Evolutionary conservation across 2,888 invertebrate genomes (phyloP), one percentile per base, ranked within the genome.

Genomic region (Trilocha varians): DNA sequence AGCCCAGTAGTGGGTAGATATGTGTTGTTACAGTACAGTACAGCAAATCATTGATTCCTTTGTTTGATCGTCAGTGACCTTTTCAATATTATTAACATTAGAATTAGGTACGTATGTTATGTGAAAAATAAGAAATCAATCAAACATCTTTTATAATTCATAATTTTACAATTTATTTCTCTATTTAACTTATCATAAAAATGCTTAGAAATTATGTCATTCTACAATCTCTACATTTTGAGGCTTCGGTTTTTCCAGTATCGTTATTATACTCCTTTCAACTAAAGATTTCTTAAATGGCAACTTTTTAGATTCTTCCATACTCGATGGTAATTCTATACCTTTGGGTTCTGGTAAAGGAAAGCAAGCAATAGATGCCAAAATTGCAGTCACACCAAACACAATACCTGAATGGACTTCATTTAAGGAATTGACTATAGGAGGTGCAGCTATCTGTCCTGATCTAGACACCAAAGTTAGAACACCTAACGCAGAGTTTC

Each of bases 401-500:
- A 92, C 78, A 1, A 87, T 52, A 0, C 75, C 59, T 46, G 77
- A 62, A 1, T 44, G 43, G 4, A 43, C 50, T 33, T 65, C 61
- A 14, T 73, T 70, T 54, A 93, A 63, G 8, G 89, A 78, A 34
- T 92, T 91, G 4, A 25, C 25, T 8, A 96, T 87, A 50, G 90
- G 91, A 0, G 95, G 95, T 0, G 94, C 93, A 3, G 89, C 51
- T 70, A 95, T 93, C 3, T 94, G 94, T 0, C 96, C 96, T 16
- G 94, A 60, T 57, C 96, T 88, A 0, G 95, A 93, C 50, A 91
- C 87, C 78, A 94, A 91, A 0, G 94, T 94, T 36, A 94, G 89
- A 11, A 91, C 83, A 1, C 96, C 96, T 49, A 96, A 88, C 0
- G 93, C 95, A 38, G 92, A 90, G 63, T 94, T 95, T 17, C 96